phyloP scores from a whole-genome alignment of 2,113 vertebrate genomes.

The Scolopax mira region DNA sequence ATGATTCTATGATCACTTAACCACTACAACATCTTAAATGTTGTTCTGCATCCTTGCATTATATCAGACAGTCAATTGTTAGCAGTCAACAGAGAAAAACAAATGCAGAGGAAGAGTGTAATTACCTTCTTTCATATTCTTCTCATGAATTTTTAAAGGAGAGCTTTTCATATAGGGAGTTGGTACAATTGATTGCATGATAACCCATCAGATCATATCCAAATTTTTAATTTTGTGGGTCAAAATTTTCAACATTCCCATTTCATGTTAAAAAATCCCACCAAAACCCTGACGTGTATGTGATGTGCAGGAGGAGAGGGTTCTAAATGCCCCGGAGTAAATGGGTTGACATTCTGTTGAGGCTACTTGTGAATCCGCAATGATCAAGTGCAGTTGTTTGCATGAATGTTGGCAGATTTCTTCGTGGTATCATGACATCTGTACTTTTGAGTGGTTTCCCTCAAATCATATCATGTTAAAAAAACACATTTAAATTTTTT shows the following conservation, averaged over 20 bases:
- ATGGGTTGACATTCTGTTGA: not conserved
- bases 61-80: not conserved
- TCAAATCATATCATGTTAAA: not conserved
- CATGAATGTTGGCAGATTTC: not conserved
- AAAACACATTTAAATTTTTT: not conserved
- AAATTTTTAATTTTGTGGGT: not conserved
- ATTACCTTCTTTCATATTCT: not conserved
- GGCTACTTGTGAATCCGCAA: not conserved
- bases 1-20: too few relatives aligned
- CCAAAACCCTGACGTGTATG: not conserved
- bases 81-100: not conserved
- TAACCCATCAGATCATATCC: not conserved
- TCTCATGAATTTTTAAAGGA: not conserved
- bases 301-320: not conserved
- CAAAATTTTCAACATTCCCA: not conserved
- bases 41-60: not conserved
- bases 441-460: not conserved
- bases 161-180: not conserved
- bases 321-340: not conserved
- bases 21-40: not conserved
- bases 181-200: not conserved
- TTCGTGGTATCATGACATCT: not conserved
- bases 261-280: not conserved
- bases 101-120: not conserved
- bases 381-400: not conserved